Evolutionary conservation across 2,113 vertebrate genomes (phyloP).

Genomic region (Regulus satrapa): DNA sequence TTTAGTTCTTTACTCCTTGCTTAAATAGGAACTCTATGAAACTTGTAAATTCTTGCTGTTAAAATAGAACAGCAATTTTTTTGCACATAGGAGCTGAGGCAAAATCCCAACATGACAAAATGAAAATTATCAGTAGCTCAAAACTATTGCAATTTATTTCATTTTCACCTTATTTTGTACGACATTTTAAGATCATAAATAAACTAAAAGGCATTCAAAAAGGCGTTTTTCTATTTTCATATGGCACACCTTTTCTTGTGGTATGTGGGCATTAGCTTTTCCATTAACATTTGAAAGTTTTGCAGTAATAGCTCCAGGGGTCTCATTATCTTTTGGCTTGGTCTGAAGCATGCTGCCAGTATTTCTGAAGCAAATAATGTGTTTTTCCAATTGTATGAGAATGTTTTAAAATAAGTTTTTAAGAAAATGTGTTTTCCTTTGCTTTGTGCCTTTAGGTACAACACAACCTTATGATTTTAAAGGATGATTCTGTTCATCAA

Average conservation of each 20-base stretch:
- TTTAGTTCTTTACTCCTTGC: not conserved
- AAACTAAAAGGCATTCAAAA: not conserved
- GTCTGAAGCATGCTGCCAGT: not conserved
- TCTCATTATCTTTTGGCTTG: constrained; percentile 12
- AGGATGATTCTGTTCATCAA: not conserved
- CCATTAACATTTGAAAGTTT: not conserved
- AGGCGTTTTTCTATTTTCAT: not conserved
- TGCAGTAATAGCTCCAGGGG: not conserved
- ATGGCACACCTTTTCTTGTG: not conserved
- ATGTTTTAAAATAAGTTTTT: not conserved
- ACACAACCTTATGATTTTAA: not conserved
- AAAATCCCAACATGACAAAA: not conserved
- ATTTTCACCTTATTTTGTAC: not conserved
- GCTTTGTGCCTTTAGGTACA: not conserved
- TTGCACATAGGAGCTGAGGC: not conserved
- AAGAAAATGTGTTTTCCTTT: not conserved
- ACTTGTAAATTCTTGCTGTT: not conserved
- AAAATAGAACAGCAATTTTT: not conserved
- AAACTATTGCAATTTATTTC: not conserved
- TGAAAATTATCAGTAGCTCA: not conserved
- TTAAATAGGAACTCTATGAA: not conserved
- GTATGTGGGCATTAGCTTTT: not conserved
- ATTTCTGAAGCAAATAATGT: not conserved
- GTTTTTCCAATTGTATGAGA: not conserved
- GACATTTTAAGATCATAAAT: not conserved